Base-by-base conservation (phyloP, 2,888 invertebrate species). In the Heliconius hortense region DNA sequence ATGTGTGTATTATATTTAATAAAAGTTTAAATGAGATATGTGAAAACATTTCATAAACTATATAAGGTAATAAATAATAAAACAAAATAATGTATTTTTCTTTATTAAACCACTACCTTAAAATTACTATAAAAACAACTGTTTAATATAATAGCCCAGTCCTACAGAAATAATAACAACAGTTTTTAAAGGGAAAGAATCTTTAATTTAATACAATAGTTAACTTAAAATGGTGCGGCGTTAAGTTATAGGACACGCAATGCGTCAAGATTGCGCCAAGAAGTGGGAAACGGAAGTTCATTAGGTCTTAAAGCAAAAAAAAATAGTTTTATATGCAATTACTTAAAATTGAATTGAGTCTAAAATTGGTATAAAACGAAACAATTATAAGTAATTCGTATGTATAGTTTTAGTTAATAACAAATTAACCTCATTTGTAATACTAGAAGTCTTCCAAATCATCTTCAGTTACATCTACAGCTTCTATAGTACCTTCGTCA, bases 371-470 rank as follows among this genome's bases (percentile, higher is more conserved):
- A 15, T 18, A 18, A 18, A 18, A 18, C 18, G 18, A 48, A 48
- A 48, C 43, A 48, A 7, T 21, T 48, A 48, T 21, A 48, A 48
- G 7, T 48, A 7, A 48, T 18, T 35, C 48, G 21, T 48, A 48
- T 18, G 48, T n/a, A 11, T 56, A n/a, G n/a, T 21, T n/a, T 56
- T n/a, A 56, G 56, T 56, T 56, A 56, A 56, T 48, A 56, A 10
- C n/a, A 56, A 53, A n/a, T 48, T 28, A 31, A 60, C 60, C 18
- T 24, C 24, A 24, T 35, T 13, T 63, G n/a, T 24, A 4, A 60
- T 28, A 59, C 83, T 78, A 88, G 80, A 85, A 91, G 80, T 91
- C 90, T 81, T 88, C 89, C 56, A 90, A 86, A 81, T 90, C 90
- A 10, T 87, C 87, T 4, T 88, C 89, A 72, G 77, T 76, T 13